Evolutionary conservation across 1,140 invertebrate species (phyloP).

Genomic region (Scaptomyza hsui): DNA sequence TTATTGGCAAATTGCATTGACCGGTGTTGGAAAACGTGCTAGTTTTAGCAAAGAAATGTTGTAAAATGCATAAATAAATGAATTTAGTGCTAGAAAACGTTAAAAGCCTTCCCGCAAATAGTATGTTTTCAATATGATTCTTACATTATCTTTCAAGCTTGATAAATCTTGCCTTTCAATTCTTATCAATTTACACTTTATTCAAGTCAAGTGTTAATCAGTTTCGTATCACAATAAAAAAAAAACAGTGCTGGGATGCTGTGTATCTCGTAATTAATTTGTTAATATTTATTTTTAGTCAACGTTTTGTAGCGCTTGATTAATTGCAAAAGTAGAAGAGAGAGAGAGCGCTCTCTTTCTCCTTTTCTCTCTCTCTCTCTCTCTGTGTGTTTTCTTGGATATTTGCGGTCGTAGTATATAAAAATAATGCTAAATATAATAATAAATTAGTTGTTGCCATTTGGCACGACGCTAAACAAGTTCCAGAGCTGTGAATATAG

Average conservation of each 20-base stretch:
- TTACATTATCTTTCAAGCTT: no score
- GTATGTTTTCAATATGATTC: no score
- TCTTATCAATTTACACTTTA: no score
- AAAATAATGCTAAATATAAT: conserved; percentile 50
- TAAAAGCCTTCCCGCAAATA: no score
- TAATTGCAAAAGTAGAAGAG: conserved; percentile 49
- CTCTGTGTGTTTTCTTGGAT: conserved; percentile 3
- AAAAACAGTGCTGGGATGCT: conserved; percentile 15
- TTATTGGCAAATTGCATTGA: background rate
- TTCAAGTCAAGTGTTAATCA: background rate
- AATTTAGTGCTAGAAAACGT: no score
- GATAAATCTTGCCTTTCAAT: no score
- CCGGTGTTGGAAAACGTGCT: conserved; percentile 9
- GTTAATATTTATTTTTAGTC: conserved; percentile 81
- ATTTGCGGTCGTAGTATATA: conserved; percentile 24
- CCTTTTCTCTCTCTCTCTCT: conserved; percentile 1
- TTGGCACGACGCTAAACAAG: conserved; percentile 70
- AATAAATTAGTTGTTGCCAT: conserved; percentile 70
- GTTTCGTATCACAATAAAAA: no score
- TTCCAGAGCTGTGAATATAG: no score
- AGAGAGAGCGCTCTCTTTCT: conserved; percentile 15
- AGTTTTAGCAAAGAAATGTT: background rate
- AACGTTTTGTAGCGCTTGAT: conserved; percentile 56
- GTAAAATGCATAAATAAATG: no score
- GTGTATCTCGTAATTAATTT: conserved; percentile 64